Evolutionary conservation across 37 sponge, comb jelly and placozoan genomes (phyloP).

Genomic region (Oopsacas minuta): DNA sequence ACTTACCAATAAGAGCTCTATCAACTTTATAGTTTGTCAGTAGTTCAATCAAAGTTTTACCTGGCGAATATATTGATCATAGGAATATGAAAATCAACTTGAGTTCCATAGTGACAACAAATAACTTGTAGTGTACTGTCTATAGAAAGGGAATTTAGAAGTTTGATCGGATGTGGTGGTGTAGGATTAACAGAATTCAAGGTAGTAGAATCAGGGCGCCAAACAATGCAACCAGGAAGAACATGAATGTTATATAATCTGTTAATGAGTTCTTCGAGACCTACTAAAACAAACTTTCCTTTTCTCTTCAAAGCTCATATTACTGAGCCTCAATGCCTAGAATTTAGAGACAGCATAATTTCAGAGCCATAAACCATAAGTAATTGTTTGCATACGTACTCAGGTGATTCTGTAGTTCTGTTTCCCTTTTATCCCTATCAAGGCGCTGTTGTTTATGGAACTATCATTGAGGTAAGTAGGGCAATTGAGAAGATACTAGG

Average conservation of each 20-base stretch:
- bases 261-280: neutral
- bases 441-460: neutral
- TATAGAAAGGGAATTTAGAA: neutral
- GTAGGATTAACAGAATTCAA: neutral
- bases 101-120: neutral
- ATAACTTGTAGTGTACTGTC: neutral
- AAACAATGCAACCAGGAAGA: neutral
- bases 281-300: neutral
- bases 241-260: neutral
- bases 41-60: neutral
- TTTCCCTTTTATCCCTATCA: neutral
- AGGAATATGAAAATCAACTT: neutral
- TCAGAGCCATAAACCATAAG: neutral
- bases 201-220: neutral
- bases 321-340: neutral
- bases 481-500: neutral
- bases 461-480: slow-evolving; percentile 1
- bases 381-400: neutral
- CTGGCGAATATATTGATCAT: neutral
- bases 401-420: neutral
- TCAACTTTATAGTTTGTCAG: neutral
- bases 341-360: neutral
- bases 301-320: neutral
- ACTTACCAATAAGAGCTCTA: neutral
- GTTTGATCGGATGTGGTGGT: neutral